These are phyloP conservation scores for Phasianus colchicus DNA, from an alignment of 2,113 vertebrate genomes.

Conservation along the genomic window DNA sequence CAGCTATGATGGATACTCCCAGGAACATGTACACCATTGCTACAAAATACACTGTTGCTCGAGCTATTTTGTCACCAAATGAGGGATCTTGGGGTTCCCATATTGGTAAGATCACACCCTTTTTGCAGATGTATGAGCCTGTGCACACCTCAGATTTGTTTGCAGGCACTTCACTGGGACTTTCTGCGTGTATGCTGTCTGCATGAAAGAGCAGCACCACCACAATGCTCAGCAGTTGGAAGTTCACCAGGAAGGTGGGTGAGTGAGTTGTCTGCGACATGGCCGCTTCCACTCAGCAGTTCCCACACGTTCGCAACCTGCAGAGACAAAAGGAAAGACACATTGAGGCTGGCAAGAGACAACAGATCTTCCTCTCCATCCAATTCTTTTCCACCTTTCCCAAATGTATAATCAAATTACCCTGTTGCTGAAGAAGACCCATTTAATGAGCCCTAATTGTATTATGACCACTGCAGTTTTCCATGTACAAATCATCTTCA, in stretches of 20 bases:
- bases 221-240: constrained; percentile 74
- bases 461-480: neutral
- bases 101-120: constrained; percentile 91
- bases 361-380: neutral
- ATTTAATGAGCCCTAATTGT: neutral
- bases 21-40: constrained; percentile 96
- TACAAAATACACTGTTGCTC: constrained; percentile 94
- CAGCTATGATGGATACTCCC: constrained; percentile 96
- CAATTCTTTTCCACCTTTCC: neutral
- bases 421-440: neutral
- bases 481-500: neutral
- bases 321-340: constrained; percentile 51
- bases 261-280: constrained; percentile 75
- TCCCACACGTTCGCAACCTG: constrained; percentile 60
- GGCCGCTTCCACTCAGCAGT: constrained; percentile 21
- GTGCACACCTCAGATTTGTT: constrained; percentile 78
- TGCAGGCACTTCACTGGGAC: constrained; percentile 44
- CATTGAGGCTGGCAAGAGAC: neutral
- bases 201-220: constrained; percentile 73
- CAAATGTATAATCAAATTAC: neutral
- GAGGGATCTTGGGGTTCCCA: constrained; percentile 90
- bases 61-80: constrained; percentile 90
- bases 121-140: constrained; percentile 85
- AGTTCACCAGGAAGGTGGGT: constrained; percentile 36
- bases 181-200: neutral